Base-by-base conservation (phyloP, 2,888 invertebrate genomes). In the Philhelius pedissequus region DNA sequence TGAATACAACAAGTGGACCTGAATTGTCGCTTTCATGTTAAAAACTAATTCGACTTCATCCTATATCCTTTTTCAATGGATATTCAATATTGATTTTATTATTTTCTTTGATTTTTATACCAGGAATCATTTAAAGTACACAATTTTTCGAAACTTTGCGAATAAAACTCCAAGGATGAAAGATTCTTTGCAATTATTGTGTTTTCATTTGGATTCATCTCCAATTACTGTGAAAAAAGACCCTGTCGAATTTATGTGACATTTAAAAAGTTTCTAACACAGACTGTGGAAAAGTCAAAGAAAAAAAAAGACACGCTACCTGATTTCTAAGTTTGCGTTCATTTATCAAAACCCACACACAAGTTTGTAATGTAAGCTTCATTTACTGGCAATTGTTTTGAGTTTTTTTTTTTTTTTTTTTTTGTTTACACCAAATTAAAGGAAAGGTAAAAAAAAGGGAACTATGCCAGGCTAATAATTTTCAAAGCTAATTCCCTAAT, bases 401-500 rank as follows among this genome's bases (percentile, higher is more conserved):
- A 22, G 4, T 15, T 9, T 52, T 11, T 1, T 20, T 54, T 40
- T 8, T 52, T 13, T 25, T 11, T 50, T n/a, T 27, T 40, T 15
- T 3, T 15, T 2, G 3, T 8, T 18, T 0, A 2, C n/a, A n/a
- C 15, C 27, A 52, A 27, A n/a, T 4, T 13, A 22, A 22, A 15
- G 13, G n/a, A 32, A 54, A 56, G 56, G 56, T 56, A 56, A 13
- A 35, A 25, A 4, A 25, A 7, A 22, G 3, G 15, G 15, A 27
- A 27, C n/a, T 52, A 52, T 52, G 15, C 9, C 22, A 60, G 2
- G 40, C 60, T 25, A 60, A 60, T 60, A 60, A 40, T 27, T 60
- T 27, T 25, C 8, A 40, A 60, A 60, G 60, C 40, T 40, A 60
- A 60, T 40, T 60, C 60, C 40, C 9, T 60, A 27, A 60, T 60